Percentiles rank a stretch among this genome's conserved stretches.
Conservation (phyloP, 2,797 vertebrate genomes). For the Hypotaenidia philippensis region DNA sequence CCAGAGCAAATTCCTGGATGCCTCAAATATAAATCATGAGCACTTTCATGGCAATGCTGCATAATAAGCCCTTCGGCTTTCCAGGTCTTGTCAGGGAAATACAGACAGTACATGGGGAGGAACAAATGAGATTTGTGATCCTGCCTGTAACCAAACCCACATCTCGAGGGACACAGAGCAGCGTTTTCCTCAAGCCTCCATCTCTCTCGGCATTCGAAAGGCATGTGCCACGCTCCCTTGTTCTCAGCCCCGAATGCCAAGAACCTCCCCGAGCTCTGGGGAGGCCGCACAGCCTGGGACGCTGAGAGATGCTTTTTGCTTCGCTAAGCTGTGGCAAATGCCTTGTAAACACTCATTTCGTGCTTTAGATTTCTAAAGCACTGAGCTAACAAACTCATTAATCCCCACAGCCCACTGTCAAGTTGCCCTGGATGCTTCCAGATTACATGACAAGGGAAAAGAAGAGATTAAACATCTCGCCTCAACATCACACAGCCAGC, state of each 20-base stretch:
- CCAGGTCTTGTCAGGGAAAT: slow-evolving; percentile 2
- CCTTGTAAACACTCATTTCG: slow-evolving; percentile 30
- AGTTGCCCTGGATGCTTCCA: background rate
- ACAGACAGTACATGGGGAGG: background rate
- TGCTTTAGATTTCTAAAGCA: slow-evolving; percentile 40
- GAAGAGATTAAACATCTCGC: slow-evolving; percentile 17
- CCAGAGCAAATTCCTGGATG: slow-evolving; percentile 55
- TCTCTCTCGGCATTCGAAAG: background rate
- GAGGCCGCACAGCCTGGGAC: background rate
- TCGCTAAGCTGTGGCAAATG: background rate
- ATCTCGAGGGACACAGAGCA: background rate
- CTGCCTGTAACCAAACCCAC: background rate
- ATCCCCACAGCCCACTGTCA: slow-evolving; percentile 5
- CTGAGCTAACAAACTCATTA: slow-evolving; percentile 17
- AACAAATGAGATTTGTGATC: slow-evolving; percentile 22
- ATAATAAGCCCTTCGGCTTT: slow-evolving; percentile 42
- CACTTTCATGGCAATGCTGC: background rate
- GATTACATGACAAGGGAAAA: slow-evolving; percentile 6
- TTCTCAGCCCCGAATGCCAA: background rate
- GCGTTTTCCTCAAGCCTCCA: background rate
- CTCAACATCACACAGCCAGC: background rate
- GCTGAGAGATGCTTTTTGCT: background rate
- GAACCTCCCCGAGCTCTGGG: background rate
- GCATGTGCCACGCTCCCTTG: background rate
- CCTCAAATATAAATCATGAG: slow-evolving; percentile 58